Evolutionary conservation across 2,113 vertebrate genomes (phyloP).

Genomic region (Aspiorhynchus laticeps): DNA sequence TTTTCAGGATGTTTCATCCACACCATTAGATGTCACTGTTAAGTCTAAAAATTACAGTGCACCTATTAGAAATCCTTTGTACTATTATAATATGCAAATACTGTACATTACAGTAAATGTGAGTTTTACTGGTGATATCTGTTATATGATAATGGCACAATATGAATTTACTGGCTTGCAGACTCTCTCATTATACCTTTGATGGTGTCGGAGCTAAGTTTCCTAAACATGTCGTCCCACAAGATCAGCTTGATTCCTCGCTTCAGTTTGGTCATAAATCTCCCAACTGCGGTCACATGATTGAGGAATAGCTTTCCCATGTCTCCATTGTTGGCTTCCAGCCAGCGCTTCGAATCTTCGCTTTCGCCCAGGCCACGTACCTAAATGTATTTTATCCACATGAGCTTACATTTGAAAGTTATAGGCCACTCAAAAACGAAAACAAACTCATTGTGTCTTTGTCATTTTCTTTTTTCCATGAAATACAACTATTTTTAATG

Average conservation of each 20-base stretch:
- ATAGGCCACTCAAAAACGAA: background rate
- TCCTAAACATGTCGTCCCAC: constrained; percentile 80
- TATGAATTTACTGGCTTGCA: background rate
- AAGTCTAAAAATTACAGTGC: background rate
- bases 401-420: too few relatives aligned
- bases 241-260: constrained; percentile 67
- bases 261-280: constrained; percentile 60
- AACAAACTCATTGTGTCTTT: background rate
- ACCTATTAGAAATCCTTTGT: background rate
- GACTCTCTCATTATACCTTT: constrained; percentile 49
- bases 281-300: constrained; percentile 73
- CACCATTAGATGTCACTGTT: background rate
- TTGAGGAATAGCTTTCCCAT: constrained; percentile 73
- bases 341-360: constrained; percentile 75
- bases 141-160: background rate
- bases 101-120: background rate
- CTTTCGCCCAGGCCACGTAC: constrained; percentile 78
- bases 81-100: background rate
- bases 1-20: background rate
- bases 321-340: constrained; percentile 66
- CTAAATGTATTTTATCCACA: constrained; percentile 54
- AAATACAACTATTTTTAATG: background rate
- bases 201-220: constrained; percentile 63
- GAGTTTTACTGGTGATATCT: background rate
- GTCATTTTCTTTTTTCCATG: background rate